Conservation (phyloP, 2,888 invertebrate genomes). For the Sarcophaga rosellei region DNA sequence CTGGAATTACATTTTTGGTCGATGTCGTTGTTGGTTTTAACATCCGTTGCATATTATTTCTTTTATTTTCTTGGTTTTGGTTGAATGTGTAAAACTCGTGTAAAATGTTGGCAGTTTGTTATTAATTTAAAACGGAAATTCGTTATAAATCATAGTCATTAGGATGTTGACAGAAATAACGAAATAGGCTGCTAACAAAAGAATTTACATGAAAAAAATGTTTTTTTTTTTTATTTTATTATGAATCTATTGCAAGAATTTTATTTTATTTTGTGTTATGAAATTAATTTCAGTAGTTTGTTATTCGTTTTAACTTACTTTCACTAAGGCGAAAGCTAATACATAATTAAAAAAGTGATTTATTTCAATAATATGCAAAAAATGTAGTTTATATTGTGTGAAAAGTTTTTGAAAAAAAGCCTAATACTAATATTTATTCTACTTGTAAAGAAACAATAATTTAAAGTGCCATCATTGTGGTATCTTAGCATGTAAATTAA, state of each 20-base stretch:
- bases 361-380: too few species aligned
- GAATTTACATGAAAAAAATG: not conserved
- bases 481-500: too few species aligned
- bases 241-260: too few species aligned
- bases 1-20: not conserved
- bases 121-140: slow-evolving; percentile 60
- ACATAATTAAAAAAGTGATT: too few species aligned
- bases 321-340: too few species aligned
- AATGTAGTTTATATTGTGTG: not conserved
- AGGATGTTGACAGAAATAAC: not conserved
- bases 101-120: slow-evolving; percentile 27
- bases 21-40: not conserved
- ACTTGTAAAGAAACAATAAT: too few species aligned
- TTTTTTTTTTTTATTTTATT: not conserved
- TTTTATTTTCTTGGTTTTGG: not conserved
- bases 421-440: too few species aligned
- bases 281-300: not conserved
- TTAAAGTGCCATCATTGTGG: too few species aligned
- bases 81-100: not conserved
- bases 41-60: not conserved
- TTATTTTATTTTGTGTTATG: too few species aligned
- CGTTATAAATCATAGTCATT: slow-evolving; percentile 38
- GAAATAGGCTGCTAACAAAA: not conserved
- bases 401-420: not conserved
- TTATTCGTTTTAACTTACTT: not conserved